Evolutionary conservation across 1,140 invertebrate species (phyloP), one percentile per base, ranked within the genome.

Genomic region (Parapsyche elsis): DNA sequence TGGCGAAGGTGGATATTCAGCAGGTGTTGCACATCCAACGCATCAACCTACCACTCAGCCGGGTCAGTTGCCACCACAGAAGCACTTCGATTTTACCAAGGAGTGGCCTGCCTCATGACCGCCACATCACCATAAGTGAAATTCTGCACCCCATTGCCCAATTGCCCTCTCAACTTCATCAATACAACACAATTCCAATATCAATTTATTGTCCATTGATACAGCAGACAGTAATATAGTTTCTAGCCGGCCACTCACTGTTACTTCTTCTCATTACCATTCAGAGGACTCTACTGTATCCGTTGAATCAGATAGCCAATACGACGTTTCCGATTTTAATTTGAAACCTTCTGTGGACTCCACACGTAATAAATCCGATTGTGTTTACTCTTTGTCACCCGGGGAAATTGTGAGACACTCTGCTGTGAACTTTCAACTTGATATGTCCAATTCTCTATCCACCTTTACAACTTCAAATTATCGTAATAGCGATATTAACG

Each of bases 51-150:
- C 79, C 53, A 74, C 88, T 87, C 88, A 87, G 86, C 86, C 87
- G 87, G 86, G 79, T 79, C 80, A 82, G 59, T 77, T 81, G 64
- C 83, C 76, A 73, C 81, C 79, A 1, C 78, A 82, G 71, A 88
- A 88, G 87, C 88, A 89, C 87, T 88, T 88, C 87, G 88, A 88
- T 84, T 88, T 88, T 86, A 87, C 84, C 88, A 89, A 89, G 87
- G 88, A 89, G 86, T 89, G 88, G 88, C 87, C 87, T 83, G 87
- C 88, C 86, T 88, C 88, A 75, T 87, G 86, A 84, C 80, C 82
- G 79, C 74, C 81, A 61, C 81, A 81, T 71, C 80, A 79, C 75
- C 81, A 79, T 71, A 71, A 81, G 80, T 81, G 78, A 79, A 83
- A 76, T 76, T 73, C 78, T 44, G 75, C 76, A 59, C 78, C 78